These are phyloP conservation scores for Tympanoctomys barrerae DNA, from an alignment of 2,797 vertebrate species.

Conservation along the genomic window DNA sequence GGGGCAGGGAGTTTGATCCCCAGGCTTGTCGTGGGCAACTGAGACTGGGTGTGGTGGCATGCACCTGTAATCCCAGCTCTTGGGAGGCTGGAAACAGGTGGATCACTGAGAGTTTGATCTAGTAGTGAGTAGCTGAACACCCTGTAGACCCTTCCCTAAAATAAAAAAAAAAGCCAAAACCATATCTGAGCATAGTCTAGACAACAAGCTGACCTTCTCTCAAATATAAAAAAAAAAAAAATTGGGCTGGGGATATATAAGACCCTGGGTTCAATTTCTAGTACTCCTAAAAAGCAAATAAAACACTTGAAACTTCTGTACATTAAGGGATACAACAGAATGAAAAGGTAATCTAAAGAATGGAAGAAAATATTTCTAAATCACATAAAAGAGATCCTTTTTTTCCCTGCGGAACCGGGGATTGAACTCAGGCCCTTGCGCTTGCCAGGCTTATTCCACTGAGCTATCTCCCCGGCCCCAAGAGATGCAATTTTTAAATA, in stretches of 20 bases:
- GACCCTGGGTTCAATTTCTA: background rate
- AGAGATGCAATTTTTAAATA: background rate
- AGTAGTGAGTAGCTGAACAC: no score
- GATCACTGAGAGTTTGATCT: no score
- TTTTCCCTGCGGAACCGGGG: background rate
- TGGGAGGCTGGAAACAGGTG: no score
- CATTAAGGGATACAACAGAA: background rate
- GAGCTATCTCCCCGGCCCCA: background rate
- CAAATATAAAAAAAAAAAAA: background rate
- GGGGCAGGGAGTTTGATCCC: no score
- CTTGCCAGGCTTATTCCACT: no score
- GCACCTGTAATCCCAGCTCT: no score
- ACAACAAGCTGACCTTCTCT: background rate
- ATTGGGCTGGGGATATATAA: background rate
- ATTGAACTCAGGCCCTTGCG: no score
- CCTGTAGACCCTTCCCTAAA: no score
- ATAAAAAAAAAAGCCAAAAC: no score
- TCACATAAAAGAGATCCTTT: background rate
- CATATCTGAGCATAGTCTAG: no score
- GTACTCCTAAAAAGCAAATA: background rate
- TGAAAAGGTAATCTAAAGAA: background rate
- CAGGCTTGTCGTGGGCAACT: no score
- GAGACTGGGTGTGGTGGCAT: no score
- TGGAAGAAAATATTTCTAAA: background rate
- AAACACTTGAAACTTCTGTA: background rate